Evolutionary conservation across 2,888 invertebrate species (phyloP), one percentile per base, ranked within the genome.

Genomic region (Aporophyla lueneburgensis): DNA sequence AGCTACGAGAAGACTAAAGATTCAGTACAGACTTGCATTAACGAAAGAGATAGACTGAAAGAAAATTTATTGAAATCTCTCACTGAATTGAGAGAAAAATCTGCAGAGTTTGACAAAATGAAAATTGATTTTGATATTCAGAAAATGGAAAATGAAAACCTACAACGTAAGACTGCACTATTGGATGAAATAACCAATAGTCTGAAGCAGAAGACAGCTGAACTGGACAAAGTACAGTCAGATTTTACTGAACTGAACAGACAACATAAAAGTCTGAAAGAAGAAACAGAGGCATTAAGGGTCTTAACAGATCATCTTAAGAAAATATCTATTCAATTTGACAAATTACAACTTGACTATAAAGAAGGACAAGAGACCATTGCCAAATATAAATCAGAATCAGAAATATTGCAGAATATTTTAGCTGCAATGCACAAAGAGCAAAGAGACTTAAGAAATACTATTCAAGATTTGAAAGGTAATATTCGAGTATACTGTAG

Each of bases 401-500:
- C 93, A 53, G 96, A 96, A 80, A 93, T 93, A 53, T 88, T 96
- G 62, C 96, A 96, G 80, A 96, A 95, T 82, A 97, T 96, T 79
- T 92, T 97, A 67, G 95, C 96, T 75, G 88, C 91, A 24, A 95
- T 97, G 93, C 95, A 97, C 73, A 96, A 95, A 91, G 97, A 97
- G 81, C 97, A 98, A 71, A 96, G 98, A 86, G 95, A 96, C 65
- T 92, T 98, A 62, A 97, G 98, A 87, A 98, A 98, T 89, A 96
- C 97, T 0, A 97, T 98, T 53, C 98, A 98, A 95, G 98, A 98
- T 92, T 93, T 98, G 59, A 98, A 96, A 91, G 98, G 98, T 1
- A 98, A 98, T 88, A 98, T 98, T 73, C 93, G 98, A 71, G 98
- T 98, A 0, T 98, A 98, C 88, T 98, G 98, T 89, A 96, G 98